Conservation (phyloP, 2,797 vertebrate genomes). For the Sus cebifrons region DNA sequence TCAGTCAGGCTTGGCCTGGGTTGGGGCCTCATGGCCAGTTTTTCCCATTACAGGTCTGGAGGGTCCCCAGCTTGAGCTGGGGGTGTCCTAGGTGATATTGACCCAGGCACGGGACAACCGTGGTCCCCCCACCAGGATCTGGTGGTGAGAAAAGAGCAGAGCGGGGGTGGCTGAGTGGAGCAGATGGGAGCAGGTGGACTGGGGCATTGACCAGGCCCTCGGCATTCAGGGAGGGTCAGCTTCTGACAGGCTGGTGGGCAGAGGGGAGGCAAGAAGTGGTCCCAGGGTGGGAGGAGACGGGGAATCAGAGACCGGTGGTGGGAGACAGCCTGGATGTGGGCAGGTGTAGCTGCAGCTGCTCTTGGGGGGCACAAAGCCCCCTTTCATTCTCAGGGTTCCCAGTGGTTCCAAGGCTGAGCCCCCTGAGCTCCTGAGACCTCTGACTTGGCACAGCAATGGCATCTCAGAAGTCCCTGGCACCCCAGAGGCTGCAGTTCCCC, state of each 20-base stretch:
- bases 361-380: not conserved
- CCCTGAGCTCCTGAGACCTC: not conserved
- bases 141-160: not conserved
- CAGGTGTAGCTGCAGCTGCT: not conserved
- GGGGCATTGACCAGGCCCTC: not conserved
- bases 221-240: not conserved
- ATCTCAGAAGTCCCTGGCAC: not conserved
- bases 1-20: not conserved
- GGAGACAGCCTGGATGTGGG: not conserved
- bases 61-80: not conserved
- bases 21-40: fast-evolving
- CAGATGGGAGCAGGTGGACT: not conserved
- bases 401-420: not conserved
- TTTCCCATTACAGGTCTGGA: not conserved
- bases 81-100: not conserved
- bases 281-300: not conserved
- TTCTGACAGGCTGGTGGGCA: not conserved
- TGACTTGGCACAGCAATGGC: fast-evolving
- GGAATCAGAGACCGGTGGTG: not conserved
- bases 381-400: not conserved
- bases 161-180: no score
- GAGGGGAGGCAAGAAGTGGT: not conserved
- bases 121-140: fast-evolving
- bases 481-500: not conserved
- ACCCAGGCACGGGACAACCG: not conserved